A percentile compares a stretch with the other conserved stretches of the same genome.
Conservation (phyloP, 2,113 vertebrate genomes). For the Elachura formosa region DNA sequence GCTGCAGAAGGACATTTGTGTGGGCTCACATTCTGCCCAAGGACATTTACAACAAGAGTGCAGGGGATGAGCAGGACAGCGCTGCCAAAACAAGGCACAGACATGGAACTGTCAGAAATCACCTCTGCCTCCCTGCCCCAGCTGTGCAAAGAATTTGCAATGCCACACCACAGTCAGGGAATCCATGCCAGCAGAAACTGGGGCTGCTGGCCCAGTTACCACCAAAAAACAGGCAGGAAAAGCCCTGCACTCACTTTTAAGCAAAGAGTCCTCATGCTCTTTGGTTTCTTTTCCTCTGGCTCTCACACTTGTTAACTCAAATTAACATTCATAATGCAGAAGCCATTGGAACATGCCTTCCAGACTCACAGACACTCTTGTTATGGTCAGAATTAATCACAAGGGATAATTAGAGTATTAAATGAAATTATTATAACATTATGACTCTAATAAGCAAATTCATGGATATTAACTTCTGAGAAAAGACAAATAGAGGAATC, state of each 20-base stretch:
- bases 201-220: neutral
- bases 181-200: neutral
- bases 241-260: neutral
- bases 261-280: neutral
- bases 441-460: constrained; percentile 43
- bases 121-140: neutral
- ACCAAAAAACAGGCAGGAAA: neutral
- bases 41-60: rapidly evolving
- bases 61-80: rapidly evolving
- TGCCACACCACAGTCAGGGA: rapidly evolving
- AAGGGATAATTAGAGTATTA: constrained; percentile 59
- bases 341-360: constrained; percentile 46
- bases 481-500: constrained; percentile 3
- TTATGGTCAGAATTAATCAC: constrained; percentile 58
- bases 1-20: neutral
- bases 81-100: neutral
- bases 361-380: constrained; percentile 33
- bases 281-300: constrained; percentile 19
- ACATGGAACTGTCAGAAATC: rapidly evolving
- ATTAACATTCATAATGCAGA: constrained; percentile 47
- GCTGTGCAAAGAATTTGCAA: rapidly evolving
- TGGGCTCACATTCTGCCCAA: rapidly evolving
- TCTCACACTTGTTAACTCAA: constrained; percentile 15
- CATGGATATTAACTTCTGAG: constrained; percentile 33
- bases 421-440: constrained; percentile 60